phyloP scores from a whole-genome alignment of 2,113 vertebrate genomes.

The Trochalopteron elliotii region DNA sequence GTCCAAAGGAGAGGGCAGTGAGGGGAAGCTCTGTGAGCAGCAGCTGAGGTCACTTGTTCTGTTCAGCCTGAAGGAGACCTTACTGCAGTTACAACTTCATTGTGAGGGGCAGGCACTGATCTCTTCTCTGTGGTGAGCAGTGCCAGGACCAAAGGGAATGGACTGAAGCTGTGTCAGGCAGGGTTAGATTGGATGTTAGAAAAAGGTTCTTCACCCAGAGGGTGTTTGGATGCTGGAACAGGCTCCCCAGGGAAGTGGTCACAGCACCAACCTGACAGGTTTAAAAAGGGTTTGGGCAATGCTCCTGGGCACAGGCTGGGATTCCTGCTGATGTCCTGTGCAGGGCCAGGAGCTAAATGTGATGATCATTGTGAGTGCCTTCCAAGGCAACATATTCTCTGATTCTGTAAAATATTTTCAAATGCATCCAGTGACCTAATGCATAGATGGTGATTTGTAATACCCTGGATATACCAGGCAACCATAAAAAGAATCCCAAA shows the following conservation, averaged over 20 bases:
- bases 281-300: fast-evolving
- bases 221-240: fast-evolving
- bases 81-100: neutral
- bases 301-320: fast-evolving
- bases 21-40: fast-evolving
- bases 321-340: fast-evolving
- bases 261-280: neutral
- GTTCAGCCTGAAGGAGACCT: neutral
- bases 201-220: neutral
- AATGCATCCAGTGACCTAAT: neutral
- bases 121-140: neutral
- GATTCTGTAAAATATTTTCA: neutral
- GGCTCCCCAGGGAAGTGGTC: neutral
- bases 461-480: neutral
- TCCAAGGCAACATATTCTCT: neutral
- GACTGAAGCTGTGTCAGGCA: fast-evolving
- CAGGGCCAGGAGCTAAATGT: neutral
- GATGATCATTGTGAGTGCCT: neutral
- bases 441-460: neutral
- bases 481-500: neutral
- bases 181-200: no score
- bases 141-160: neutral
- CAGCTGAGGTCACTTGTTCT: neutral
- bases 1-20: neutral
- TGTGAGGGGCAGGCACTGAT: fast-evolving